Evolutionary conservation across 2,888 invertebrate genomes (phyloP).

Genomic region (Anthophora plumipes): DNA sequence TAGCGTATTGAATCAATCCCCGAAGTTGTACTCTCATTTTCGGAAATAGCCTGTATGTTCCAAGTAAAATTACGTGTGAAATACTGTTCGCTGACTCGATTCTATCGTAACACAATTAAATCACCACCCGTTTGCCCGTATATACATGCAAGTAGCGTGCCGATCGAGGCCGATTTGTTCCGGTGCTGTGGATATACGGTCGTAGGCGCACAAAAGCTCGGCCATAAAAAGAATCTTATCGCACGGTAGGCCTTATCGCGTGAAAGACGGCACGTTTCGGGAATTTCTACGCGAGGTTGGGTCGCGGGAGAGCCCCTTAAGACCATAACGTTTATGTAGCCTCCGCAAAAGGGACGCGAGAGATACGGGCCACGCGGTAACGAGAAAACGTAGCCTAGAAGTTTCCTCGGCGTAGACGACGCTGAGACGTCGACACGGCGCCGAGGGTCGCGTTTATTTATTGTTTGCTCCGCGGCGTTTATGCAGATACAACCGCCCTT

Average conservation of each 20-base stretch:
- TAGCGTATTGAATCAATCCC: no score
- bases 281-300: slow-evolving; percentile 59
- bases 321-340: slow-evolving; percentile 71
- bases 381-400: slow-evolving; percentile 64
- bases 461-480: slow-evolving; percentile 52
- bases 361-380: slow-evolving; percentile 63
- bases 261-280: slow-evolving; percentile 71
- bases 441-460: no score
- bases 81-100: no score
- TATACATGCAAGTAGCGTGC: not conserved
- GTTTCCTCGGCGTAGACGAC: slow-evolving; percentile 21
- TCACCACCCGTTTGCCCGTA: not conserved
- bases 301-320: slow-evolving; percentile 64
- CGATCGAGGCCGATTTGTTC: slow-evolving; percentile 60
- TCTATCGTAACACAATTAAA: slow-evolving; percentile 49
- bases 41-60: no score
- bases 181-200: slow-evolving; percentile 55
- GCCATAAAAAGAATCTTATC: slow-evolving; percentile 69
- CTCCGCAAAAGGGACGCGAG: slow-evolving; percentile 50
- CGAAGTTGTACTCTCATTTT: no score
- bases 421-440: slow-evolving; percentile 27
- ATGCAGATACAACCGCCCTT: slow-evolving; percentile 69
- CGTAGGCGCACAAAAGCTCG: slow-evolving; percentile 57
- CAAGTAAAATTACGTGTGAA: no score
- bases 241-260: slow-evolving; percentile 67